These are phyloP conservation scores for Phaonia tiefii DNA, from an alignment of 2,888 invertebrate genomes.

Conservation along the genomic window DNA sequence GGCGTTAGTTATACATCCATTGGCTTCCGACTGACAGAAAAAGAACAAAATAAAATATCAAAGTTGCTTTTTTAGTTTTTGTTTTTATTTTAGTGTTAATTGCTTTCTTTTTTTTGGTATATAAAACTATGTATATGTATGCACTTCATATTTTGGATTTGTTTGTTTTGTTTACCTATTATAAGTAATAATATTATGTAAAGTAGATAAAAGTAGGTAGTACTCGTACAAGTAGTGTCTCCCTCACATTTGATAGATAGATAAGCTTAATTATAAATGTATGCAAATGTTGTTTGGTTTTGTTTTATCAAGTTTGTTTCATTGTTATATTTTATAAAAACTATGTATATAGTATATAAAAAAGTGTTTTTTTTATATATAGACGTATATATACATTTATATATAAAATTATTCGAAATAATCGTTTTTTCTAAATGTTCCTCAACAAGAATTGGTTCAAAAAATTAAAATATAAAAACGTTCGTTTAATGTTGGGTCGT, in stretches of 20 bases:
- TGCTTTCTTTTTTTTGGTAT: conserved; percentile 21
- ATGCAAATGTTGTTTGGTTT: conserved; percentile 40
- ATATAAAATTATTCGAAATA: conserved; percentile 50
- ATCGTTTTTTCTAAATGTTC: conserved; percentile 60
- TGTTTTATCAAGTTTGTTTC: conserved; percentile 59
- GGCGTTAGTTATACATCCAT: no score
- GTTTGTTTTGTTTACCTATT: conserved; percentile 41
- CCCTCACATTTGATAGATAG: conserved; percentile 34
- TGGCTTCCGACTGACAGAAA: no score
- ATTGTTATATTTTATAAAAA: conserved; percentile 42
- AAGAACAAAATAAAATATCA: background rate
- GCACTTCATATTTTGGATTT: conserved; percentile 63
- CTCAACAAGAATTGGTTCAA: conserved; percentile 58
- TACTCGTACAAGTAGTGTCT: conserved; percentile 23
- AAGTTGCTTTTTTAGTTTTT: conserved; percentile 44
- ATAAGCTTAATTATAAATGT: conserved; percentile 63
- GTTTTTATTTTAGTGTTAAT: conserved; percentile 51
- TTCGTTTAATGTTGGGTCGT: conserved; percentile 62
- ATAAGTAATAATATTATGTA: conserved; percentile 41
- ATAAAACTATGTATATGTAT: conserved; percentile 61
- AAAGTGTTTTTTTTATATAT: conserved; percentile 44
- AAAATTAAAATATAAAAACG: conserved; percentile 52
- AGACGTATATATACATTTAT: conserved; percentile 48
- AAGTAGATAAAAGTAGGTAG: conserved; percentile 37
- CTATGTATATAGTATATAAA: conserved; percentile 46